Conservation (phyloP, 2,797 vertebrate genomes). For the Anguilla marmorata region DNA sequence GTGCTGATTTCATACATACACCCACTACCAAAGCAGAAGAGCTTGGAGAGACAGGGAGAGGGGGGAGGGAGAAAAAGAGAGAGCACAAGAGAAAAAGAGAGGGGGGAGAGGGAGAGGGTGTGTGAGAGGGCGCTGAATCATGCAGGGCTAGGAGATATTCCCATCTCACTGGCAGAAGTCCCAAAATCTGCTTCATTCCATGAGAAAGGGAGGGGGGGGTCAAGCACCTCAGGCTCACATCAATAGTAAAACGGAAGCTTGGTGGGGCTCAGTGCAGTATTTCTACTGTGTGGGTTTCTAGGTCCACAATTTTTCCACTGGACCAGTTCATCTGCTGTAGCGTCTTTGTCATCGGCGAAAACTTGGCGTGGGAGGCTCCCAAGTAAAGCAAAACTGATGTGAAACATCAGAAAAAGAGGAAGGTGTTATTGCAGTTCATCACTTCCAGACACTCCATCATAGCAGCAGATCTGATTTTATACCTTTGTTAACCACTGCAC, state of each 20-base stretch:
- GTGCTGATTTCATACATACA: slow-evolving; percentile 8
- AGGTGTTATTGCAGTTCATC: not conserved
- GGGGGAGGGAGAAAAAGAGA: not conserved
- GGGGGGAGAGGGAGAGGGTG: slow-evolving; percentile 4
- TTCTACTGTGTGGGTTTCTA: not conserved
- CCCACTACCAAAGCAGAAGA: slow-evolving; percentile 4
- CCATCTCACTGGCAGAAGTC: slow-evolving; percentile 37
- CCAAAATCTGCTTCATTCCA: slow-evolving; percentile 34
- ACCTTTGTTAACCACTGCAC: slow-evolving; percentile 11
- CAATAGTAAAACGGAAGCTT: not conserved
- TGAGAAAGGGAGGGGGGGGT: not conserved
- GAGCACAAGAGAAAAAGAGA: not conserved
- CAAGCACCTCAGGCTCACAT: not conserved
- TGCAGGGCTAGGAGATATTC: slow-evolving; percentile 36
- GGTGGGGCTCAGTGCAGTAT: not conserved
- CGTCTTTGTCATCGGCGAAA: not conserved
- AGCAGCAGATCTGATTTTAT: slow-evolving; percentile 7
- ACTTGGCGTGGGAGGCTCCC: slow-evolving; percentile 14
- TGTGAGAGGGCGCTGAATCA: not conserved
- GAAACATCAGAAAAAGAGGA: not conserved
- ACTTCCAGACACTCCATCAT: slow-evolving; percentile 1
- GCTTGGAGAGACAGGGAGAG: not conserved
- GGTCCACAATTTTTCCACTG: not conserved
- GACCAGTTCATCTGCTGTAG: slow-evolving; percentile 7
- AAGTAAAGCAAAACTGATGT: not conserved